Conservation (phyloP, 2,888 invertebrate species). For the Eupithecia tripunctaria region DNA sequence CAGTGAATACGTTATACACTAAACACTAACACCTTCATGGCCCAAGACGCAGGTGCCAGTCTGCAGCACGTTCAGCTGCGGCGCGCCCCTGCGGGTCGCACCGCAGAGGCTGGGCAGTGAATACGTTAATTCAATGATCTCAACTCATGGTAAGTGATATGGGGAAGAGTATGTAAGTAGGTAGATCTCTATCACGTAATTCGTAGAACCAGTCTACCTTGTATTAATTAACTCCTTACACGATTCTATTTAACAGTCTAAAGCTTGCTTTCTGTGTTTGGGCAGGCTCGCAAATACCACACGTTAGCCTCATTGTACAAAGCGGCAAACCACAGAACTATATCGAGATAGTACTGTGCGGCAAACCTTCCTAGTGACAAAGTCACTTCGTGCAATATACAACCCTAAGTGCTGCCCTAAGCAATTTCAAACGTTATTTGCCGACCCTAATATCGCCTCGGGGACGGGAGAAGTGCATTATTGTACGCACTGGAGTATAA, state of each 20-base stretch:
- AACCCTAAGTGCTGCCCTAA: constrained; percentile 62
- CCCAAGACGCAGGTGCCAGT: too few species aligned
- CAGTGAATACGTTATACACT: too few species aligned
- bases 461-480: constrained; percentile 63
- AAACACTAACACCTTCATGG: too few species aligned
- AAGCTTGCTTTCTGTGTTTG: neutral
- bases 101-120: too few species aligned
- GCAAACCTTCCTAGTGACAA: neutral
- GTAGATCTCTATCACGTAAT: neutral
- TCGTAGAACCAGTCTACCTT: neutral
- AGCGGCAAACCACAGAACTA: neutral
- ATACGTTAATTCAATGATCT: neutral
- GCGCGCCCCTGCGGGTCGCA: too few species aligned
- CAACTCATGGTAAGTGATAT: neutral
- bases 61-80: too few species aligned
- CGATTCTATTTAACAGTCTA: neutral
- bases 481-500: constrained; percentile 45
- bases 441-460: constrained; percentile 73
- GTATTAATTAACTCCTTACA: neutral
- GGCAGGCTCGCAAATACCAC: neutral
- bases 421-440: constrained; percentile 78
- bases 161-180: neutral
- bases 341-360: too few species aligned
- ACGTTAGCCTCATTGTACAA: neutral
- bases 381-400: constrained; percentile 29